These are phyloP conservation scores for Miichthys miiuy DNA, from an alignment of 2,797 vertebrate genomes.

Conservation along the genomic window DNA sequence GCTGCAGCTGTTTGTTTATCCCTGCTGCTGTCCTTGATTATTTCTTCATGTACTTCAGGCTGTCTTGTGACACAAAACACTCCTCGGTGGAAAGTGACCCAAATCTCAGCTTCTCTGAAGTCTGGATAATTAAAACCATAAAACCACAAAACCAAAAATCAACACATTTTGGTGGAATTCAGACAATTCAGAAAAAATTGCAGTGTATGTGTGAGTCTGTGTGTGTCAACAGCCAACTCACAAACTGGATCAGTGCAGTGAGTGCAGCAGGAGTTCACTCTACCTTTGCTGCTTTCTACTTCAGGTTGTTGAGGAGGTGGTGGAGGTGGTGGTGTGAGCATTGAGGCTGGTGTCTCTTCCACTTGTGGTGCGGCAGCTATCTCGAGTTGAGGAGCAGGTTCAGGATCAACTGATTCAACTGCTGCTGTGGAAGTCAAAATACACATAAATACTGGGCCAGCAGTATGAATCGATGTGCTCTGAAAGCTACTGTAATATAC, in stretches of 20 bases:
- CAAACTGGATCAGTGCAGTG: background rate
- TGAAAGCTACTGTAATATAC: background rate
- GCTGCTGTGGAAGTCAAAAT: slow-evolving; percentile 40
- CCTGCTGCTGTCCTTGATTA: background rate
- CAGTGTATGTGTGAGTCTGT: background rate
- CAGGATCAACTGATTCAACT: slow-evolving; percentile 37
- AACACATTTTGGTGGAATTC: background rate
- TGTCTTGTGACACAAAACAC: background rate
- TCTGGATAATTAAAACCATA: background rate
- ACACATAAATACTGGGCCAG: slow-evolving; percentile 8
- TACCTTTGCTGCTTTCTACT: slow-evolving; percentile 59
- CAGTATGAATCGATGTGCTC: background rate
- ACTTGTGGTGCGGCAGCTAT: slow-evolving; percentile 7
- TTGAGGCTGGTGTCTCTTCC: slow-evolving; percentile 20
- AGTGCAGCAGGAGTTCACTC: background rate
- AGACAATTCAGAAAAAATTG: slow-evolving; percentile 5
- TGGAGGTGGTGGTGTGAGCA: background rate
- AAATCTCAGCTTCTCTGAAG: background rate
- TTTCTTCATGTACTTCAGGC: background rate
- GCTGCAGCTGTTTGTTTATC: background rate
- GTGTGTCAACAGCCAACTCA: background rate
- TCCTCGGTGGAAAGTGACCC: background rate
- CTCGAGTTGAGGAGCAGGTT: slow-evolving; percentile 22
- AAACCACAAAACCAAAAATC: background rate
- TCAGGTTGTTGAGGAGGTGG: slow-evolving; percentile 33